Evolutionary conservation across 2,113 vertebrate species (phyloP).

Genomic region (Aspiorhynchus laticeps): DNA sequence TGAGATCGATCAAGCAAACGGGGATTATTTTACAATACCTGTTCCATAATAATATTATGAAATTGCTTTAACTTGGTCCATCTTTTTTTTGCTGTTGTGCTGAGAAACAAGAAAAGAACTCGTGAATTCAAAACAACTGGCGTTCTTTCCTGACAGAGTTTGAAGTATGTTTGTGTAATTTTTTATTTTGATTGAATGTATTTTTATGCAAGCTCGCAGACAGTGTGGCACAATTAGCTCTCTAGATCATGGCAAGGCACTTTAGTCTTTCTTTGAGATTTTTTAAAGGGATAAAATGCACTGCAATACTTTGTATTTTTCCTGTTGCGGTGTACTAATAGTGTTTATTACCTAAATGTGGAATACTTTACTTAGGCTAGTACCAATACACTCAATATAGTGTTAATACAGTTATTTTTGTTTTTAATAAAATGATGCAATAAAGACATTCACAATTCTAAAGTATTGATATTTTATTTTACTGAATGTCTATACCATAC

Average conservation of each 20-base stretch:
- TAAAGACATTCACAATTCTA: constrained; percentile 71
- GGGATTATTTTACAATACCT: constrained; percentile 23
- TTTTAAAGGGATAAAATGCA: constrained; percentile 72
- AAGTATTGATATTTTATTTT: neutral
- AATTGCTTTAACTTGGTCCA: neutral
- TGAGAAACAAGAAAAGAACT: neutral
- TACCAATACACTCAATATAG: constrained; percentile 68
- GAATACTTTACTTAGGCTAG: constrained; percentile 71
- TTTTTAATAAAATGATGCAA: constrained; percentile 66
- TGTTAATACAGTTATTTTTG: constrained; percentile 55
- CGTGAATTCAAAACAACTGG: constrained; percentile 22
- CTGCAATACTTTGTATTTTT: constrained; percentile 60
- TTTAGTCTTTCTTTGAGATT: constrained; percentile 47
- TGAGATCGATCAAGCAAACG: neutral
- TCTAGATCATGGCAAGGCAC: constrained; percentile 45
- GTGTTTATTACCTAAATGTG: constrained; percentile 63
- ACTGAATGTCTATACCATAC: neutral
- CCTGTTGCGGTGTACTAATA: constrained; percentile 65
- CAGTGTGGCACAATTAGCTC: neutral
- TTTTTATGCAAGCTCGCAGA: constrained; percentile 33
- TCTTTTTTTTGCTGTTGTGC: neutral
- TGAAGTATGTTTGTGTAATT: constrained; percentile 66
- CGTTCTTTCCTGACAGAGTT: constrained; percentile 32
- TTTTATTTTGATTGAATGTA: constrained; percentile 71
- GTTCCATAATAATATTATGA: neutral